Evolutionary conservation across 2,113 vertebrate species (phyloP), one percentile per base, ranked within the genome.

Genomic region (Anoura caudifer): DNA sequence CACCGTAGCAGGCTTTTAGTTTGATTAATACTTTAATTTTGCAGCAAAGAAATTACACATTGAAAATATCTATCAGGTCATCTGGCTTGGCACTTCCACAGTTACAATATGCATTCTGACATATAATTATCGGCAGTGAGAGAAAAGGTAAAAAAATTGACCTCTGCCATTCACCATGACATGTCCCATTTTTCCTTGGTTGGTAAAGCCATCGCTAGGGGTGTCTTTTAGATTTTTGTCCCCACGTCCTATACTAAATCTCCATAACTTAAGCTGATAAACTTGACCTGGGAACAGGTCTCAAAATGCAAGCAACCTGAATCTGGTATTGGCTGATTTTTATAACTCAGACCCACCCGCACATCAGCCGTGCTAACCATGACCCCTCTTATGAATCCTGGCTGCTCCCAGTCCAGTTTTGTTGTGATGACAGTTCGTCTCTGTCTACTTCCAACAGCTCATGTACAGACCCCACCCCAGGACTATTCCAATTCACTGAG

Each of bases 21-120:
- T 96, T 97, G 94, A 97, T 97, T 97, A 97, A 97, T 93, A 96
- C 94, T 97, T 96, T 95, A 97, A 96, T 97, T 97, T 96, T 90
- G 80, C 36, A 95, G 94, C 84, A 79, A 86, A 95, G 96, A 97
- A 96, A 96, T 98, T 95, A 95, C 79, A 97, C 95, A 98, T 95
- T 94, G 90, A 95, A 97, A 97, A 93, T 87, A 96, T 95, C 92
- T 96, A 59, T 86, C 89, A 93, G 96, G 87, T 97, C 93, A 94
- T 96, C 88, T 92, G 67, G 72, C 80, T 87, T 90, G 84, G 85
- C 52, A 85, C 93, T 96, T 96, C 36, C 96, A 50, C 54, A 90
- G 61, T 95, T 94, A 88, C 72, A 97, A 61, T 96, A 97, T 94
- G 93, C 93, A 86, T 95, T 86, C 90, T 97, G 95, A 94, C 94